Evolutionary conservation across 2,797 vertebrate genomes (phyloP).

Genomic region (Helicolenus hilgendorfi): DNA sequence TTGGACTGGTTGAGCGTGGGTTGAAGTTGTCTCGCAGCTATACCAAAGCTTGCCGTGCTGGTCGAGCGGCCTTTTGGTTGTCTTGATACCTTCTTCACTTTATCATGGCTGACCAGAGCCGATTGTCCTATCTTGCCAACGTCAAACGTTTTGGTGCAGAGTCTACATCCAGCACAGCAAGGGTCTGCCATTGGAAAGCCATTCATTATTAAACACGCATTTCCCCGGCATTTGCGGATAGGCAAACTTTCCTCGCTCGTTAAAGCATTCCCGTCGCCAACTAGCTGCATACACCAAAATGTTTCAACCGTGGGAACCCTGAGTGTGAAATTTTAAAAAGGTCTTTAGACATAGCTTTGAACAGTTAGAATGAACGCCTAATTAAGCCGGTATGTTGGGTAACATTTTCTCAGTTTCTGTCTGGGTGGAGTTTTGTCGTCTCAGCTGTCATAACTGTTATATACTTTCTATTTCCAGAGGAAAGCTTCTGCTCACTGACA

Average conservation of each 20-base stretch:
- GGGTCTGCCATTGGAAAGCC: neutral
- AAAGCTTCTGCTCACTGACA: conserved; percentile 5
- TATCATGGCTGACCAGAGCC: rapidly evolving
- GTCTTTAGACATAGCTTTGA: no score
- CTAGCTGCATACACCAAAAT: no score
- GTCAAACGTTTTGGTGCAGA: no score
- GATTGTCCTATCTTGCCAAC: no score
- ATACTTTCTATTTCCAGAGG: neutral
- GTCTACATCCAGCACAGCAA: no score
- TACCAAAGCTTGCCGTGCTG: no score
- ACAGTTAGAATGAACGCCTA: neutral
- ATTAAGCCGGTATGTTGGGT: neutral
- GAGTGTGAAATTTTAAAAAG: no score
- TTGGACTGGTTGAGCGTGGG: rapidly evolving
- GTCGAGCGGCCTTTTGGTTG: no score
- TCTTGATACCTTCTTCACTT: no score
- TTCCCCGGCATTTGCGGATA: neutral
- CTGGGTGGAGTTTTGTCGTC: neutral
- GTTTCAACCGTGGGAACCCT: no score
- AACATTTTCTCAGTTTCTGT: conserved; percentile 14
- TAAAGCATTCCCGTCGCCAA: neutral
- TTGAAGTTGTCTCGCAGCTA: no score
- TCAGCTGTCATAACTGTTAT: neutral
- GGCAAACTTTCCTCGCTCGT: neutral
- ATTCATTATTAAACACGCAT: neutral